Conservation (phyloP, 2,113 vertebrate genomes). For the Eublepharis macularius region DNA sequence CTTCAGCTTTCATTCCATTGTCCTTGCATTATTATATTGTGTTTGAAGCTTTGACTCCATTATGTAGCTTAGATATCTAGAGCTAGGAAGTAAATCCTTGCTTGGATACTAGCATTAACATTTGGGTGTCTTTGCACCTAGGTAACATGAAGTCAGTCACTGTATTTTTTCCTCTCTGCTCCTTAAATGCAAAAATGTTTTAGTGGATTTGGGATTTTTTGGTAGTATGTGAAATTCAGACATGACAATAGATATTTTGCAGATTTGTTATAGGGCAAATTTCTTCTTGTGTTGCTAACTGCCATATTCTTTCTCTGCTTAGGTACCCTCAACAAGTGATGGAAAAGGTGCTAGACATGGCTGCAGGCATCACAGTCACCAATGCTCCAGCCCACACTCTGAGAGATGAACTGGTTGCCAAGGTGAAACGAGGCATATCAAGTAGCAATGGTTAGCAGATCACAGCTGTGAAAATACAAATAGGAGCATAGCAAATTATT, state of each 20-base stretch:
- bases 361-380: slow-evolving; percentile 86
- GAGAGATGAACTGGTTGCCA: slow-evolving; percentile 86
- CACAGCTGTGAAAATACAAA: slow-evolving; percentile 82
- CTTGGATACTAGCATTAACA: not conserved
- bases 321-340: slow-evolving; percentile 91
- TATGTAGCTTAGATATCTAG: not conserved
- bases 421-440: slow-evolving; percentile 85
- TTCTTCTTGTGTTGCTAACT: not conserved
- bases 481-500: slow-evolving; percentile 77
- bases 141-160: not conserved
- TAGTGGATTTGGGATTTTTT: not conserved
- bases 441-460: slow-evolving; percentile 92
- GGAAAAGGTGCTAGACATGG: slow-evolving; percentile 92
- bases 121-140: not conserved
- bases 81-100: not conserved
- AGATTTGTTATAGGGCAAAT: not conserved
- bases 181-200: not conserved
- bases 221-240: not conserved
- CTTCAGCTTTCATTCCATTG: too few relatives aligned
- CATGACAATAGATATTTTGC: not conserved
- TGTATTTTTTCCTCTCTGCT: not conserved
- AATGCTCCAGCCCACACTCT: slow-evolving; percentile 82
- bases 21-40: not conserved
- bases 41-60: not conserved
- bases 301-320: slow-evolving; percentile 42